Evolutionary conservation across 1,140 invertebrate species (phyloP), one percentile per base, ranked within the genome.

Genomic region (Diploscapter pachys): DNA sequence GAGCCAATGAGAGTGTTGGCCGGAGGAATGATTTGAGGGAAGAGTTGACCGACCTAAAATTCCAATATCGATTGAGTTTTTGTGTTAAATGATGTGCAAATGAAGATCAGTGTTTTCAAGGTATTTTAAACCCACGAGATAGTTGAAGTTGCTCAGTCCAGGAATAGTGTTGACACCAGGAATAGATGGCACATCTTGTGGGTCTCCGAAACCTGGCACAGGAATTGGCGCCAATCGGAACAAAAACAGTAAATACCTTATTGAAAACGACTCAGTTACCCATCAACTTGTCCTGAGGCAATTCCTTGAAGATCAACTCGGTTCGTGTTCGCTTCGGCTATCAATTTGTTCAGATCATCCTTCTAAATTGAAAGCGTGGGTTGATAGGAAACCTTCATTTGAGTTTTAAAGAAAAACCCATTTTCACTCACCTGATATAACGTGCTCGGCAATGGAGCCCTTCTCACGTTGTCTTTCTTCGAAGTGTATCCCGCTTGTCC

Each of bases 11-110:
- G 73, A n/a, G 84, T 85, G 71, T 85, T 85, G 31, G 83, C 83
- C 56, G 83, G 83, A n/a, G 83, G 83, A 61, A 85, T 86, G 84
- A 86, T 83, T 79, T 85, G 83, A 57, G 83, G 83, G 52, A 85
- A 82, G 2, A 85, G 74, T 73, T 85, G 83, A 51, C 84, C 83
- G 55, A 84, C 80, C 81, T 83, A 61, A 67, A 76, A 69, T 51
- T 4, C 4, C 49, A 81, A 53, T 6, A 59, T 59, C 31, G 57
- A 59, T 11, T 52, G 52, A 68, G 11, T 52, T n/a, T 11, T 6
- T 9, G 51, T 13, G 5, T 5, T 53, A 6, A 52, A 68, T 11
- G 11, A 31, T 31, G 31, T 31, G 31, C 31, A 31, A 31, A 31
- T 31, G 31, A 31, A 31, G 31, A 31, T 31, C 31, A 31, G 31